Conservation (phyloP, 2,888 invertebrate species). For the Ormyrus labotus region DNA sequence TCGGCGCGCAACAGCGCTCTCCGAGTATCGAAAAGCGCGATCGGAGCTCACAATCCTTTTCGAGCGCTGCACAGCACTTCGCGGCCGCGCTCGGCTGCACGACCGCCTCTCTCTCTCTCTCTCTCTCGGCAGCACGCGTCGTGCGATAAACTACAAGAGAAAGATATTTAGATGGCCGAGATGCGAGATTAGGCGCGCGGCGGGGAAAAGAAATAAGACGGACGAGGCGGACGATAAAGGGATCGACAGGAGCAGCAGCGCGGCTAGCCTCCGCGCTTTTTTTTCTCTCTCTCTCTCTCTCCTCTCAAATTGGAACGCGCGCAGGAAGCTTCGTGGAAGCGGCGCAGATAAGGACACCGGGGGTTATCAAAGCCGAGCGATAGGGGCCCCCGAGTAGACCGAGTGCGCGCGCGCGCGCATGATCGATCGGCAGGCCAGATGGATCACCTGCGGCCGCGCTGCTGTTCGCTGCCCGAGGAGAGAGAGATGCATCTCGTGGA, state of each 20-base stretch:
- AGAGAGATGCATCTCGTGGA: conserved; percentile 18
- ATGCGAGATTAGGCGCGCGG: conserved; percentile 34
- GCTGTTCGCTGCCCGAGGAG: not conserved
- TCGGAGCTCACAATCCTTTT: too few species aligned
- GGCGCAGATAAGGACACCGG: conserved; percentile 12
- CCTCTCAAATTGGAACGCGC: conserved; percentile 20
- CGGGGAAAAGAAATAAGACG: not conserved
- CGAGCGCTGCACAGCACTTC: too few species aligned
- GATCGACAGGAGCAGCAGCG: conserved; percentile 39
- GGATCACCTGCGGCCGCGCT: conserved; percentile 41
- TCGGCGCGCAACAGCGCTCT: too few species aligned
- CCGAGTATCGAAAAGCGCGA: too few species aligned
- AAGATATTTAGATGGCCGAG: conserved; percentile 49
- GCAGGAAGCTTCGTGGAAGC: conserved; percentile 27
- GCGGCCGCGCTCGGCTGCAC: too few species aligned
- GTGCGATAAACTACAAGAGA: conserved; percentile 11
- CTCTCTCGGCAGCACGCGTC: not conserved
- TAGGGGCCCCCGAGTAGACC: not conserved
- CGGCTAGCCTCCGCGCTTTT: too few species aligned
- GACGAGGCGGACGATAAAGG: not conserved
- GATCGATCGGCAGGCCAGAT: conserved; percentile 49
- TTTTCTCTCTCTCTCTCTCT: not conserved
- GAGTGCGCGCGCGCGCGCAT: conserved; percentile 10
- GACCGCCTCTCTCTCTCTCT: too few species aligned
- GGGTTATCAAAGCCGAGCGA: conserved; percentile 40